phyloP scores from a whole-genome alignment of 2,888 invertebrate species.

The Cylloceria caligata region DNA sequence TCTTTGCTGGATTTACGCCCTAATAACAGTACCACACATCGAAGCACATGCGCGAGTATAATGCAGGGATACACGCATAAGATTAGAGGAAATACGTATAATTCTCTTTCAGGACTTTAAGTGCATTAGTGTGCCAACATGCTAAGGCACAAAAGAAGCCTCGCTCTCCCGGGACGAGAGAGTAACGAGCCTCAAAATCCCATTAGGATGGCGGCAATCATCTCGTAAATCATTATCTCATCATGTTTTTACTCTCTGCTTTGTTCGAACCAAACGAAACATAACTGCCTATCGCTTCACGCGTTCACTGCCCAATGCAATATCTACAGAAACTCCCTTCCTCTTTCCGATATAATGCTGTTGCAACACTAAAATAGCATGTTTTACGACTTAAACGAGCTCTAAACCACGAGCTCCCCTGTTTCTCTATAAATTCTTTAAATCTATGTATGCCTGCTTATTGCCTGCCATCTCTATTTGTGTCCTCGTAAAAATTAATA shows the following conservation, averaged over 20 bases:
- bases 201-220: constrained; percentile 49
- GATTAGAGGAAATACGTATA: background rate
- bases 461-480: too few relatives aligned
- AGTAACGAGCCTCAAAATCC: constrained; percentile 31
- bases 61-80: background rate
- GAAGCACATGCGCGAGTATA: background rate
- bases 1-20: background rate
- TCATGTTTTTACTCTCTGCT: constrained; percentile 27
- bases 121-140: background rate
- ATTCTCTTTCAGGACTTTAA: background rate
- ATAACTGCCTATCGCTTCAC: constrained; percentile 4
- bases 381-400: background rate
- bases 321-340: constrained; percentile 5
- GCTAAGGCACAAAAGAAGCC: background rate
- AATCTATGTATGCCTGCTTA: background rate
- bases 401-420: background rate
- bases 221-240: constrained; percentile 55
- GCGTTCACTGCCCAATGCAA: background rate
- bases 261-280: constrained; percentile 2
- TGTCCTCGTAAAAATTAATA: constrained; percentile 14
- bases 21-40: background rate
- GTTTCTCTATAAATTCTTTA: constrained; percentile 29
- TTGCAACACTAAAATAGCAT: constrained; percentile 20
- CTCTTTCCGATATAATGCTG: background rate
- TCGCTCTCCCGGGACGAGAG: background rate